Conservation (phyloP, 2,888 invertebrate species). For the Ichneumoninae sp. region DNA sequence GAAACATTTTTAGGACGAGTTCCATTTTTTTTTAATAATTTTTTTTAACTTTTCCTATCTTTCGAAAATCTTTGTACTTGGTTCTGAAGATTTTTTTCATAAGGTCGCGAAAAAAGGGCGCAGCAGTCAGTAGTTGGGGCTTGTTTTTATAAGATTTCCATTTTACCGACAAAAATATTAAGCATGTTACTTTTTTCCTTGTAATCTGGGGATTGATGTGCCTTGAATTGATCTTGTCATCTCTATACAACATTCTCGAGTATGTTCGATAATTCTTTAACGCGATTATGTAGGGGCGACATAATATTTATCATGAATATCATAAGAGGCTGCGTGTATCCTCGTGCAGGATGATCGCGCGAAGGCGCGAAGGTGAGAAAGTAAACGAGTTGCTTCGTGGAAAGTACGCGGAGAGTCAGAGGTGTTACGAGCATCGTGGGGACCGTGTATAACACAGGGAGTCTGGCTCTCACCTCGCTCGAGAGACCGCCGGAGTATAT, state of each 20-base stretch:
- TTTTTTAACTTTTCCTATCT: too few species aligned
- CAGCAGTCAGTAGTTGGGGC: too few species aligned
- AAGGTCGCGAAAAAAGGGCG: too few species aligned
- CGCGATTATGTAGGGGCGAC: neutral
- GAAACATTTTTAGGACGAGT: too few species aligned
- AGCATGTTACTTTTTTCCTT: neutral
- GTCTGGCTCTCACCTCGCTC: neutral
- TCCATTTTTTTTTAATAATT: too few species aligned
- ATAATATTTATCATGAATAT: slow-evolving; percentile 11
- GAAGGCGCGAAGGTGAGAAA: slow-evolving; percentile 28
- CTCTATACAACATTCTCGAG: neutral
- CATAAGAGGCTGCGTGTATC: neutral
- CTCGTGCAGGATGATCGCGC: neutral
- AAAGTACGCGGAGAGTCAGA: slow-evolving; percentile 45
- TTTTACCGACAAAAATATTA: neutral
- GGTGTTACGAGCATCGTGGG: slow-evolving; percentile 58
- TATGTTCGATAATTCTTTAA: neutral
- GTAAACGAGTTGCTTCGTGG: slow-evolving; percentile 34
- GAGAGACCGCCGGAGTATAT: slow-evolving; percentile 69
- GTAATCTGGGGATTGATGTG: neutral
- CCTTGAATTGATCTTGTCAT: neutral
- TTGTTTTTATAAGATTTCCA: too few species aligned
- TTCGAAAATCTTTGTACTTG: too few species aligned
- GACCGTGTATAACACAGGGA: slow-evolving; percentile 35
- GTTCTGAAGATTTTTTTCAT: too few species aligned